phyloP scores from a whole-genome alignment of 2,113 vertebrate genomes.

The Hypanus sabinus region DNA sequence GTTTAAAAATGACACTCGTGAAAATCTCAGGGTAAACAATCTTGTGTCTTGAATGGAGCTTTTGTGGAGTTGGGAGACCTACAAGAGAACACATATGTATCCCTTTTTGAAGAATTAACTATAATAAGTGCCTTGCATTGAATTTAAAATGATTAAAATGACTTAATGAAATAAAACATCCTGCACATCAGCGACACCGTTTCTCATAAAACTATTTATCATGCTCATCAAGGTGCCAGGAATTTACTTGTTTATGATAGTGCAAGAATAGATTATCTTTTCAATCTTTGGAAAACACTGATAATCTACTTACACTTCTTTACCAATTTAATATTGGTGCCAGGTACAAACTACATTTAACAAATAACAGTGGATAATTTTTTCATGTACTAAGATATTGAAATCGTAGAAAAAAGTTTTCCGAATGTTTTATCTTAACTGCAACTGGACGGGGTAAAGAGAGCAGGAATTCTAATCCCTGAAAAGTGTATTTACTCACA shows the following conservation, averaged over 20 bases:
- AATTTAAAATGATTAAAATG: slow-evolving; percentile 6
- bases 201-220: background rate
- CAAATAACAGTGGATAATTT: background rate
- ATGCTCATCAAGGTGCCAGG: background rate
- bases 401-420: slow-evolving; percentile 6
- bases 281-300: background rate
- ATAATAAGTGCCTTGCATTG: background rate
- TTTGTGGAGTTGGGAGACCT: background rate
- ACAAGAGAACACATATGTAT: background rate
- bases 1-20: background rate
- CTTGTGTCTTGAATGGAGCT: background rate
- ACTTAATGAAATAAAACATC: background rate
- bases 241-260: background rate
- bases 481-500: slow-evolving; percentile 24
- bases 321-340: background rate
- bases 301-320: background rate
- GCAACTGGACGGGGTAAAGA: background rate
- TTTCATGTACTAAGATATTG: background rate
- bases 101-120: background rate
- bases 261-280: background rate
- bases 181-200: background rate
- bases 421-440: background rate
- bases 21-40: background rate
- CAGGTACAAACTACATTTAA: background rate
- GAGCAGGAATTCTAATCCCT: slow-evolving; percentile 22